phyloP scores from a whole-genome alignment of 2,113 vertebrate genomes.

The Myrmophylax atrothorax region DNA sequence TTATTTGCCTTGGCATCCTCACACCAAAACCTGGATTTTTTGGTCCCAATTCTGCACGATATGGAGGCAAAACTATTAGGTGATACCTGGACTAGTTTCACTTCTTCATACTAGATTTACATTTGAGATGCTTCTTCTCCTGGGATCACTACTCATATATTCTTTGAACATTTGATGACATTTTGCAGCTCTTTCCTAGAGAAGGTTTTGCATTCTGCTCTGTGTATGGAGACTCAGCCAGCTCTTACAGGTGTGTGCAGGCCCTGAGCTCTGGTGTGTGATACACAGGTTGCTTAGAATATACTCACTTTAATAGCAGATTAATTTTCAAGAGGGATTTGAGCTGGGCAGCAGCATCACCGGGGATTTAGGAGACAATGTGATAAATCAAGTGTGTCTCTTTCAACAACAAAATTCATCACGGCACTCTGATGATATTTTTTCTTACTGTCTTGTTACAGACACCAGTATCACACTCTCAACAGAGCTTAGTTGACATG shows the following conservation, averaged over 20 bases:
- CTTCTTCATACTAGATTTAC: not conserved
- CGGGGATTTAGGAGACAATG: not conserved
- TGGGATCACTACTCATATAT: not conserved
- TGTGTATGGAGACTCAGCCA: not conserved
- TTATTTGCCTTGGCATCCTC: not conserved
- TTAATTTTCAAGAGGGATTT: not conserved
- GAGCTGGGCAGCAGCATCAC: not conserved
- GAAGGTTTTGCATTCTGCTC: not conserved
- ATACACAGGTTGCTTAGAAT: not conserved
- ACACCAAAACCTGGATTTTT: not conserved
- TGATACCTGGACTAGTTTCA: not conserved
- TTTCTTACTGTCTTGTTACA: not conserved
- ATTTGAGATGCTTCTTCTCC: not conserved
- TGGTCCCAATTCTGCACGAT: accelerated
- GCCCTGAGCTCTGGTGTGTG: not conserved
- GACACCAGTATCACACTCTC: not conserved
- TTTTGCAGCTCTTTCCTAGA: not conserved
- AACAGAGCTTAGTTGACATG: not conserved
- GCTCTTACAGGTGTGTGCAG: not conserved
- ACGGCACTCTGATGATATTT: not conserved
- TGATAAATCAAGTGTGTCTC: not conserved
- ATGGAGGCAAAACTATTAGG: not conserved
- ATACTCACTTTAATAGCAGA: not conserved
- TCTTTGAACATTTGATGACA: not conserved
- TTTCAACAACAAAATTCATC: not conserved